Conservation (phyloP, 2,888 invertebrate species). For the Nomada hirtipes region DNA sequence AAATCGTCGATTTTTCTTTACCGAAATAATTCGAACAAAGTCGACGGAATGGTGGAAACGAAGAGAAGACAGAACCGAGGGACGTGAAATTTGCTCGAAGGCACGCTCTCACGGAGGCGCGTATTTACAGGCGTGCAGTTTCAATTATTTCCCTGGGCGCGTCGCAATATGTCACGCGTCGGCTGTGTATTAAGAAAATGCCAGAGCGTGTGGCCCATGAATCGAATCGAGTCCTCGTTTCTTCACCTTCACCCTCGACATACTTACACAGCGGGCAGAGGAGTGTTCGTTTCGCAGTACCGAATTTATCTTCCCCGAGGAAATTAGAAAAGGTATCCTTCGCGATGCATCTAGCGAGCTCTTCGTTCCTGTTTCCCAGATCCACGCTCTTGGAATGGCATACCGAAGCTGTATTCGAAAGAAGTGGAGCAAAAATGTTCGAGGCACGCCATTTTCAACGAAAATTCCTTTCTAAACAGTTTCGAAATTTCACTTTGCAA, state of each 20-base stretch:
- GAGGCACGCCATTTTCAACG: background rate
- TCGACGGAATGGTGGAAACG: background rate
- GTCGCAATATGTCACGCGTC: conserved; percentile 76
- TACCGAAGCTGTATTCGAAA: conserved; percentile 45
- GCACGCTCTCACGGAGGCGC: conserved; percentile 4
- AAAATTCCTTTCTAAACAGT: too few relatives aligned
- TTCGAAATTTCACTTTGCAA: too few relatives aligned
- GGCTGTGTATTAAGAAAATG: conserved; percentile 80
- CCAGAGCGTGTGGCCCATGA: conserved; percentile 79
- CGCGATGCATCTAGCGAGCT: conserved; percentile 57
- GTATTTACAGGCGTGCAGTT: conserved; percentile 59
- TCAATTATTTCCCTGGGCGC: conserved; percentile 67
- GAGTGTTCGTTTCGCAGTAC: conserved; percentile 61
- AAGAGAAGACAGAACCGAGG: background rate
- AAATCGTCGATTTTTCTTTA: conserved; percentile 3
- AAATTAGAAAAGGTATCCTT: conserved; percentile 80
- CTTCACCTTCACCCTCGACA: conserved; percentile 30
- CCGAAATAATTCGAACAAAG: background rate
- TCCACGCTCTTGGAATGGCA: conserved; percentile 43
- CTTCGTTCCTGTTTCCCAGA: background rate
- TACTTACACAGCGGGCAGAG: background rate
- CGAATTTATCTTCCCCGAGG: conserved; percentile 81
- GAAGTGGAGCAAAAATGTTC: conserved; percentile 17
- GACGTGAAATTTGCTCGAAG: conserved; percentile 26
- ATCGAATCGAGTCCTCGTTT: conserved; percentile 76